phyloP scores from a whole-genome alignment of 2,113 vertebrate genomes.

The Prunella himalayana region DNA sequence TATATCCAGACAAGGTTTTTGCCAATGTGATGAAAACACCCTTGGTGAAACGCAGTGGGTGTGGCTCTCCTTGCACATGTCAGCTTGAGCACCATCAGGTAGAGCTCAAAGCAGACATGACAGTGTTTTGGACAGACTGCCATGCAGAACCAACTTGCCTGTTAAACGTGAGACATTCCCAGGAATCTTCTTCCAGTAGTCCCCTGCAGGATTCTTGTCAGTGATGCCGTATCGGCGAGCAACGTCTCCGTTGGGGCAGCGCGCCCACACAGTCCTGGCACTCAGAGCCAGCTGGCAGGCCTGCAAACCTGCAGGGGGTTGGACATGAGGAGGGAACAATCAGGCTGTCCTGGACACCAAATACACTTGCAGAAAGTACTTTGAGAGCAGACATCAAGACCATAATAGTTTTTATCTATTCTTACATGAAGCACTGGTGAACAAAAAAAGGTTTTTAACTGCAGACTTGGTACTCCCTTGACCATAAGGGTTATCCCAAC shows the following conservation, averaged over 20 bases:
- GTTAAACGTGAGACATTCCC: slow-evolving; percentile 82
- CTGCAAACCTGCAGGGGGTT: slow-evolving; percentile 77
- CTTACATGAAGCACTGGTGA: neutral
- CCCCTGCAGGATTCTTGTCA: slow-evolving; percentile 89
- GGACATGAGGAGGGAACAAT: neutral
- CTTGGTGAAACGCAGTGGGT: neutral
- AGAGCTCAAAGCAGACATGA: neutral
- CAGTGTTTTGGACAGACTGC: neutral
- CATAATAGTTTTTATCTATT: neutral
- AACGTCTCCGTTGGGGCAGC: slow-evolving; percentile 87
- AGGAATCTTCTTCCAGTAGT: slow-evolving; percentile 98
- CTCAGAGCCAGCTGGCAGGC: slow-evolving; percentile 89
- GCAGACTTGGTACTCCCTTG: neutral
- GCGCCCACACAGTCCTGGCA: slow-evolving; percentile 87
- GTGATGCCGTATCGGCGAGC: slow-evolving; percentile 91
- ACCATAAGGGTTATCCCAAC: neutral
- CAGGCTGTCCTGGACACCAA: neutral
- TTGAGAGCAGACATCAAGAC: neutral
- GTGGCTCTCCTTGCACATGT: neutral
- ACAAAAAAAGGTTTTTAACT: neutral
- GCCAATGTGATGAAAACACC: neutral
- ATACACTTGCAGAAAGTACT: neutral
- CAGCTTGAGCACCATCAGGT: neutral
- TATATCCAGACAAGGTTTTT: neutral
- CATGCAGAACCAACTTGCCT: slow-evolving; percentile 67